Conservation (phyloP, 2,113 vertebrate genomes). For the Opisthocomus hoazin region DNA sequence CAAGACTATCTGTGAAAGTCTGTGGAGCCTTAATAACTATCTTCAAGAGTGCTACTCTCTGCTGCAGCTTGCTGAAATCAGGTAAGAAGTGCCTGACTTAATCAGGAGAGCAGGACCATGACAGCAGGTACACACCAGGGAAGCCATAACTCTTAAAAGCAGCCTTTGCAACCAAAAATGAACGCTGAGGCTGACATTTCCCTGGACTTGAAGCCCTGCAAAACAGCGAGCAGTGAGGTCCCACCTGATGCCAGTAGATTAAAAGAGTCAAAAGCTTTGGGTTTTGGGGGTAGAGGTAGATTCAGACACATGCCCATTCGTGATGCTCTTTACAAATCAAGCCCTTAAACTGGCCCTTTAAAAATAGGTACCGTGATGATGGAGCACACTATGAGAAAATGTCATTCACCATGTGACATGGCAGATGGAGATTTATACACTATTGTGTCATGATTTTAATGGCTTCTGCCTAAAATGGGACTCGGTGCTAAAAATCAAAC, state of each 20-base stretch:
- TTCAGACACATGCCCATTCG: neutral
- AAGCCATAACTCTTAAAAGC: neutral
- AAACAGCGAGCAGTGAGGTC: neutral
- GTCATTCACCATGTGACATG: neutral
- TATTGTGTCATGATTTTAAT: slow-evolving; percentile 23
- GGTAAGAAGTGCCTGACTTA: neutral
- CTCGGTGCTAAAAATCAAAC: neutral
- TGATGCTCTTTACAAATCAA: neutral
- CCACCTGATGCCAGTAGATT: neutral
- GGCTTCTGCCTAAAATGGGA: slow-evolving; percentile 20
- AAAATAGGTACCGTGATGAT: slow-evolving; percentile 47
- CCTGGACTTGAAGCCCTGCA: neutral
- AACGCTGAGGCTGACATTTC: neutral
- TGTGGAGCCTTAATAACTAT: neutral
- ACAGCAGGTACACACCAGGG: rapidly evolving
- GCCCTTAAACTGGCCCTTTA: neutral
- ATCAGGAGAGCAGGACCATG: neutral
- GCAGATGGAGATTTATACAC: neutral
- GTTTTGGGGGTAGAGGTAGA: neutral
- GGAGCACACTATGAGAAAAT: neutral
- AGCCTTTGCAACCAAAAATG: neutral
- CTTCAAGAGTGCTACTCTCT: neutral
- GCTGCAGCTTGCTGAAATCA: neutral
- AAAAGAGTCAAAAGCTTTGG: neutral
- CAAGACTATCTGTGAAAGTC: neutral